Percentiles rank a stretch among this genome's conserved stretches.
These are phyloP conservation scores for Drosophila melanogaster DNA, from an alignment of 1,140 invertebrate genomes.

Conservation along the genomic window Release_6_plus_ISO1_MT NT_033779.5:19937501-19938000, in stretches of 20 bases:
- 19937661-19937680: slow-evolving; percentile 23
- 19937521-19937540: slow-evolving; percentile 51
- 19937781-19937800: slow-evolving; percentile 55
- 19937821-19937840: slow-evolving; percentile 13
- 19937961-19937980: slow-evolving; percentile 70
- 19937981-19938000: slow-evolving; percentile 33
- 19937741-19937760: slow-evolving; percentile 59
- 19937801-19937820: slow-evolving; percentile 24
- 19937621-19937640: slow-evolving; percentile 27
- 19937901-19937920: background rate
- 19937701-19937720: slow-evolving; percentile 15
- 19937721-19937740: slow-evolving; percentile 46
- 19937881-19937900: slow-evolving; percentile 57
- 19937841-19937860: slow-evolving; percentile 46
- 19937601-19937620: slow-evolving; percentile 32
- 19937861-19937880: slow-evolving; percentile 25
- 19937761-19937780: slow-evolving; percentile 45
- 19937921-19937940: slow-evolving; percentile 52
- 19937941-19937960: slow-evolving; percentile 59
- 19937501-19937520: slow-evolving; percentile 48
- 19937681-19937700: slow-evolving; percentile 30
- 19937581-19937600: slow-evolving; percentile 54
- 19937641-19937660: slow-evolving; percentile 13
- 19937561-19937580: slow-evolving; percentile 40
- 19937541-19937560: slow-evolving; percentile 53